Evolutionary conservation across 2,797 vertebrate genomes (phyloP).

Genomic region (Triplophysa yarkandensis): DNA sequence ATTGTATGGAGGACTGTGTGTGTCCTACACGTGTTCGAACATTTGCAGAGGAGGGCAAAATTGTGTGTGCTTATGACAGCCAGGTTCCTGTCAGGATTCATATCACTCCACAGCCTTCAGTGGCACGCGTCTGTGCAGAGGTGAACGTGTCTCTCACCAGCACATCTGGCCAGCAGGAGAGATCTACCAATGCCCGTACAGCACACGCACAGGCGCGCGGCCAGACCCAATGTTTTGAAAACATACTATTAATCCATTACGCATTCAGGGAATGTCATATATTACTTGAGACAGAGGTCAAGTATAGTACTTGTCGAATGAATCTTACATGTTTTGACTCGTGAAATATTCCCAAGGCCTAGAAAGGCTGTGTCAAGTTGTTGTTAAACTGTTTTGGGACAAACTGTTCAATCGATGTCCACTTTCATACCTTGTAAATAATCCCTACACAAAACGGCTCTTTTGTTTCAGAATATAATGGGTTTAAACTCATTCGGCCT

Average conservation of each 20-base stretch:
- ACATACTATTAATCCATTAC: slow-evolving; percentile 29
- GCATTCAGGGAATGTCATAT: slow-evolving; percentile 11
- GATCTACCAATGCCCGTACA: slow-evolving; percentile 39
- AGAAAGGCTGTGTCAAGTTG: neutral
- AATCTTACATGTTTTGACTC: slow-evolving; percentile 36
- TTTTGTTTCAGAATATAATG: slow-evolving; percentile 57
- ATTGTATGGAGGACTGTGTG: slow-evolving; percentile 26
- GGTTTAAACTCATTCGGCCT: slow-evolving; percentile 67
- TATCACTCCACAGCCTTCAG: slow-evolving; percentile 57
- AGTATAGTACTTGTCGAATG: slow-evolving; percentile 5
- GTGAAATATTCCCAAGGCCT: neutral
- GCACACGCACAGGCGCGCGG: slow-evolving; percentile 33
- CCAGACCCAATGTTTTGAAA: slow-evolving; percentile 41
- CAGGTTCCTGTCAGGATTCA: slow-evolving; percentile 57
- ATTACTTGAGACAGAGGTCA: slow-evolving; percentile 22
- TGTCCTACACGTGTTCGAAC: slow-evolving; percentile 41
- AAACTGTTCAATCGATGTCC: neutral
- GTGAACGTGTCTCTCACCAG: slow-evolving; percentile 63
- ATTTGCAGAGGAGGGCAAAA: slow-evolving; percentile 42
- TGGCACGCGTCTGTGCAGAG: slow-evolving; percentile 55
- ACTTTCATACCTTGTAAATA: slow-evolving; percentile 27
- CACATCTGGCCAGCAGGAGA: slow-evolving; percentile 72
- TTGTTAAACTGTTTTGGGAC: slow-evolving; percentile 2
- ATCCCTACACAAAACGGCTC: slow-evolving; percentile 41
- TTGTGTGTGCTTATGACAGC: slow-evolving; percentile 30